Base-by-base conservation (phyloP, 2,113 vertebrate species). In the Apaloderma vittatum region DNA sequence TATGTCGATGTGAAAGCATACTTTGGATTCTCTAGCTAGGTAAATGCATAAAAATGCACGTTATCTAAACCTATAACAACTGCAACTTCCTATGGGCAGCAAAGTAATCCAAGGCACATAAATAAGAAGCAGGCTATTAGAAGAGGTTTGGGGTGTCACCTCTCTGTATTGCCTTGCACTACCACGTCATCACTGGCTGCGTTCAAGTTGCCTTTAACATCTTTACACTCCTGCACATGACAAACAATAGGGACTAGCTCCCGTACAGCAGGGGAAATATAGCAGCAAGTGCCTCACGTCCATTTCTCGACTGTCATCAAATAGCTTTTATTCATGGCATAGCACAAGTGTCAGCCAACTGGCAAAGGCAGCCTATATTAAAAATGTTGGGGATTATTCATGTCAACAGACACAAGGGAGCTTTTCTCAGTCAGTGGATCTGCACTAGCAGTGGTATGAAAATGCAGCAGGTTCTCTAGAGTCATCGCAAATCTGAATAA, bases 341-440 rank as follows among this genome's bases (percentile, higher is more conserved):
- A 96, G 92, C 90, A 79, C 92, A 95, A 96, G 96, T 92, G 96
- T 96, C 96, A 96, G 97, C 95, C 96, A 97, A 90, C 96, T 96
- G 96, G 94, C 96, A 94, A 66, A 90, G 88, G 76, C 93, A 90
- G 82, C 82, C 92, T 71, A 7, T 86, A 95, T 93, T 93, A 96
- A 92, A 97, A 96, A 95, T 59, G 75, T 21, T 94, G 72, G 92
- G 86, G 92, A 94, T 96, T 96, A 97, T 92, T 95, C 92, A 93
- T 96, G 96, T 96, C 96, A 96, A 95, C 94, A 93, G 96, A 88
- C 94, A 95, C 96, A 92, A 55, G 84, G 49, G 76, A 96, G 90
- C 93, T 93, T 83, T 86, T 76, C 82, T 90, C 75, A 73, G 88
- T 40, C 86, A 32, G 72, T 77, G 82, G 82, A 71, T 73, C 67